Conservation (phyloP, 2,888 invertebrate species). For the Catocala nupta region DNA sequence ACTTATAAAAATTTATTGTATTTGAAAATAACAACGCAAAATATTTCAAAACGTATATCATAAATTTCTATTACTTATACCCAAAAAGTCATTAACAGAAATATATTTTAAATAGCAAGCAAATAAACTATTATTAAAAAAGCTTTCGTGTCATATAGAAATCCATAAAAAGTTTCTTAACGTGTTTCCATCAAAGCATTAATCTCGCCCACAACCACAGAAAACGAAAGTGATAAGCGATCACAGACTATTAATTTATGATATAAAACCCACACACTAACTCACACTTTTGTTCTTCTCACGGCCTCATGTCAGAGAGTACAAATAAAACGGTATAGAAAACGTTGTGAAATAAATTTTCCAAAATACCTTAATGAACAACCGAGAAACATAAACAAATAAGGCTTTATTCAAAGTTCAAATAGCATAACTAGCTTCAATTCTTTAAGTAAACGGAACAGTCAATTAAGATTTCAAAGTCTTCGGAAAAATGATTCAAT, state of each 20-base stretch:
- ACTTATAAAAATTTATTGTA: too few relatives aligned
- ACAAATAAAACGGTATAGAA: conserved; percentile 31
- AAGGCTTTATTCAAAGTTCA: conserved; percentile 47
- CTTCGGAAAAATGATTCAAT: conserved; percentile 49
- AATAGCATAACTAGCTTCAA: conserved; percentile 41
- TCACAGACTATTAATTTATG: conserved; percentile 31
- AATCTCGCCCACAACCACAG: conserved; percentile 18
- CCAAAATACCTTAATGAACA: conserved; percentile 33
- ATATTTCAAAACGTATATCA: too few relatives aligned
- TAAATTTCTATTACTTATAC: too few relatives aligned
- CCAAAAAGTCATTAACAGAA: too few relatives aligned
- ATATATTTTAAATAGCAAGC: too few relatives aligned
- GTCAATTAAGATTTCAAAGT: conserved; percentile 49
- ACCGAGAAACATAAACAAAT: conserved; percentile 51
- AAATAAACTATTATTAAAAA: too few relatives aligned
- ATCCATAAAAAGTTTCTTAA: background rate
- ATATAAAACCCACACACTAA: conserved; percentile 21
- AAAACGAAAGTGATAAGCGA: conserved; percentile 33
- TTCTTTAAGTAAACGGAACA: conserved; percentile 47
- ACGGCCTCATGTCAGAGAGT: conserved; percentile 30
- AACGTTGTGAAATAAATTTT: conserved; percentile 41
- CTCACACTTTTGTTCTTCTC: conserved; percentile 38
- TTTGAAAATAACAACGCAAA: too few relatives aligned
- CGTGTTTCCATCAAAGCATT: background rate
- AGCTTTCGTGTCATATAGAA: too few relatives aligned